Evolutionary conservation across 1,140 invertebrate genomes (phyloP), one percentile per base, ranked within the genome.

Genomic region (Cotesia glomerata): DNA sequence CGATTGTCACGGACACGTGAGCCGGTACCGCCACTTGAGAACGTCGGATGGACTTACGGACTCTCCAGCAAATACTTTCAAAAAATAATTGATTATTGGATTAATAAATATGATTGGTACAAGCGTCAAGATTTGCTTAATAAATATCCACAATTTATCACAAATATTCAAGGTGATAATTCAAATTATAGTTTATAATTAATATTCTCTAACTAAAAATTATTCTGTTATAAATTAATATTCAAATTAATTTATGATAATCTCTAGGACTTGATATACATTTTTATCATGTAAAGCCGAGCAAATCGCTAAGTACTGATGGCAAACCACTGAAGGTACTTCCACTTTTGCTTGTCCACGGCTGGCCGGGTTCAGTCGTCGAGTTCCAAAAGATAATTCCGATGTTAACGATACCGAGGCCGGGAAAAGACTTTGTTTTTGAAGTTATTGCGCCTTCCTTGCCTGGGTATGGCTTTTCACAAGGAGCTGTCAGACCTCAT

Each of bases 291-390:
- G 88, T 91, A 0, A 91, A 90, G 71, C 90, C 91, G 75, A 77
- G 76, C 84, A 83, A 18, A 2, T 76, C 81, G 5, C n/a, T 49
- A 58, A 32, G 8, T 5, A 1, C 11, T 77, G 74, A 82, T 14
- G 79, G 78, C 0, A 67, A 36, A 54, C 87, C 88, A 58, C 69
- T 91, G 0, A 89, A 88, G 82, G 88, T 95, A 0, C 74, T 93
- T 3, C 94, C 94, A 0, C 56, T 96, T 18, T 78, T 97, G 0
- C 26, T 98, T 1, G 77, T 95, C 4, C 95, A 98, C 79, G 96
- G 96, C 13, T 98, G 96, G 96, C 96, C 96, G 2, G 95, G 96
- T 34, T 95, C 94, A 0, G 88, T 97, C 2, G 88, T 93, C 8
- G 95, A 97, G 83, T 97, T 97, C 81, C 93, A 94, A 75, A 93